Evolutionary conservation across 2,888 invertebrate species (phyloP).

Genomic region (Diarsia dahlii): DNA sequence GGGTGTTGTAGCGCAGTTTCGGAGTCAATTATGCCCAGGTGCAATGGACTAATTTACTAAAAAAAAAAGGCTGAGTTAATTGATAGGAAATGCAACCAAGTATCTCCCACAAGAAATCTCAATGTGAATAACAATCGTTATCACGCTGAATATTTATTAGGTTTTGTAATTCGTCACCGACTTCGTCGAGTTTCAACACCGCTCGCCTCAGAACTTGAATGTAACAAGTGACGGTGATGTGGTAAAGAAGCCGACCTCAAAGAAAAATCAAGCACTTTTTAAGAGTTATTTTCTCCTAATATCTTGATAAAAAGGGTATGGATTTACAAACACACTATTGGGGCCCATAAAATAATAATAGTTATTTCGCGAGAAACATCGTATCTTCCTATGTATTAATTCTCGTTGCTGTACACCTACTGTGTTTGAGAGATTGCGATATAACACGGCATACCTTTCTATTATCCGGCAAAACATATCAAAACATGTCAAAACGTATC

Average conservation of each 20-base stretch:
- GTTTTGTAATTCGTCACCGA: constrained; percentile 75
- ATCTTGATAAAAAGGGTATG: too few relatives aligned
- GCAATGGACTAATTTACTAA: background rate
- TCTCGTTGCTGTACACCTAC: too few relatives aligned
- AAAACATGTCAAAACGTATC: too few relatives aligned
- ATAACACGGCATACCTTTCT: background rate
- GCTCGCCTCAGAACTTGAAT: constrained; percentile 53
- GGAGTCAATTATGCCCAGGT: background rate
- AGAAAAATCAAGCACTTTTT: background rate
- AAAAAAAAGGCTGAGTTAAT: background rate
- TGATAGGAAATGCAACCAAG: constrained; percentile 11
- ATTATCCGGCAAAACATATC: too few relatives aligned
- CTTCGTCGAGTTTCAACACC: constrained; percentile 74
- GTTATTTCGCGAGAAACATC: too few relatives aligned
- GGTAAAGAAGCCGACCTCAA: constrained; percentile 16
- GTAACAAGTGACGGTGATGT: constrained; percentile 15
- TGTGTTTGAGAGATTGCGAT: background rate
- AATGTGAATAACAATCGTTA: constrained; percentile 65
- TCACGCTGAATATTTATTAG: constrained; percentile 68
- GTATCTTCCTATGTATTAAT: too few relatives aligned
- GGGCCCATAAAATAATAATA: too few relatives aligned
- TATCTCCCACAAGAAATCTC: constrained; percentile 58
- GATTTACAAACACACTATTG: too few relatives aligned
- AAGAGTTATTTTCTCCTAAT: too few relatives aligned
- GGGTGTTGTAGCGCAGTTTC: background rate